Evolutionary conservation across 2,797 vertebrate genomes (phyloP).

Genomic region (Parambassis ranga): DNA sequence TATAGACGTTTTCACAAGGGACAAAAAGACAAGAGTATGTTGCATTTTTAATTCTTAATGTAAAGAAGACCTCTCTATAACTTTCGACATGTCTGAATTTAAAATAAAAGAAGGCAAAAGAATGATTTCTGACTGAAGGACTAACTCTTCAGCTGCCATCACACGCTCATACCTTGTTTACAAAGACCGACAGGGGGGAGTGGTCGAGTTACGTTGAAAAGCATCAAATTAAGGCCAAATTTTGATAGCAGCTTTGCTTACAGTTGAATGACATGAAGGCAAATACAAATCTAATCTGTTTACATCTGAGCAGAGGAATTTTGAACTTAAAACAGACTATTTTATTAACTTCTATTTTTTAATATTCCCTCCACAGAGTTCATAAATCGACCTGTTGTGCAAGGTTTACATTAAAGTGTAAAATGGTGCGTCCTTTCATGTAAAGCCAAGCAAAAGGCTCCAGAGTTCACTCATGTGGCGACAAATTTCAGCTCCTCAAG

Average conservation of each 20-base stretch:
- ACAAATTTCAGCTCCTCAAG: constrained; percentile 44
- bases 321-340: background rate
- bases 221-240: background rate
- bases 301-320: constrained; percentile 2
- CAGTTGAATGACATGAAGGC: background rate
- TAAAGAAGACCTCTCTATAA: background rate
- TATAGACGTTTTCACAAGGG: constrained; percentile 29
- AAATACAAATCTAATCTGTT: background rate
- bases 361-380: background rate
- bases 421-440: constrained; percentile 19
- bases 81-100: constrained; percentile 4
- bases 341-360: background rate
- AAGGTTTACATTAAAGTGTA: background rate
- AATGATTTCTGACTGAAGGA: background rate
- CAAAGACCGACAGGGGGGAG: constrained; percentile 15
- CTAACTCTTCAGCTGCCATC: constrained; percentile 1
- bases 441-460: constrained; percentile 19
- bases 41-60: constrained; percentile 21
- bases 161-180: background rate
- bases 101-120: background rate
- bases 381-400: background rate
- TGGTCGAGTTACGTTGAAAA: constrained; percentile 18
- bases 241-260: background rate
- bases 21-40: background rate
- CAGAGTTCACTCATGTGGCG: constrained; percentile 28